Evolutionary conservation across 2,113 vertebrate species (phyloP), one percentile per base, ranked within the genome.

Genomic region (Penelope pileata): DNA sequence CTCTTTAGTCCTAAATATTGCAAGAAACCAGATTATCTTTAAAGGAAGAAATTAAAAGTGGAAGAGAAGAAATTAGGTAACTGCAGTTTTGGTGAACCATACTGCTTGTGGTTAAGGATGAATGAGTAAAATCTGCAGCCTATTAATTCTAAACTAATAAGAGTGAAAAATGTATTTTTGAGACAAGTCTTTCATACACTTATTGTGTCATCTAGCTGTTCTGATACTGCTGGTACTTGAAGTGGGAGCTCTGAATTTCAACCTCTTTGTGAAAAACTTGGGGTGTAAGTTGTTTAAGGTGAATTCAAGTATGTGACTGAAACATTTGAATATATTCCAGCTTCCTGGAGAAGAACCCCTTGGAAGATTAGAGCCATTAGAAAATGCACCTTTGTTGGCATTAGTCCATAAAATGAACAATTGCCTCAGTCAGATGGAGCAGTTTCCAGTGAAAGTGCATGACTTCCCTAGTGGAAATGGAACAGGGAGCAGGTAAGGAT

Each of bases 341-440:
- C 97, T 99, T 96, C 98, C 99, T 64, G 99, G 99, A 97, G 98
- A 98, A 97, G 99, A 99, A 91, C 98, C 98, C 21, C 87, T 98
- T 88, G 98, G 98, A 92, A 98, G 99, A 93, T 96, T 99, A 96
- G 99, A 99, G 90, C 98, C 99, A 66, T 93, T 98, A 93, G 99
- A 98, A 94, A 99, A 99, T 53, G 98, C 98, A 58, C 98, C 99
- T 70, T 98, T 99, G 86, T 94, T 99, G 96, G 98, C 99, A 4
- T 98, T 99, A 93, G 99, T 99, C 97, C 99, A 99, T 98, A 99
- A 99, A 97, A 99, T 99, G 99, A 99, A 99, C 98, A 99, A 99
- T 97, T 99, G 99, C 96, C 98, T 99, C 88, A 99, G 99, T 97
- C 99, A 99, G 96, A 99, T 99, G 99, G 99, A 99, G 75, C 99